phyloP scores from a whole-genome alignment of 2,888 invertebrate genomes.

The Drosophila anceps region DNA sequence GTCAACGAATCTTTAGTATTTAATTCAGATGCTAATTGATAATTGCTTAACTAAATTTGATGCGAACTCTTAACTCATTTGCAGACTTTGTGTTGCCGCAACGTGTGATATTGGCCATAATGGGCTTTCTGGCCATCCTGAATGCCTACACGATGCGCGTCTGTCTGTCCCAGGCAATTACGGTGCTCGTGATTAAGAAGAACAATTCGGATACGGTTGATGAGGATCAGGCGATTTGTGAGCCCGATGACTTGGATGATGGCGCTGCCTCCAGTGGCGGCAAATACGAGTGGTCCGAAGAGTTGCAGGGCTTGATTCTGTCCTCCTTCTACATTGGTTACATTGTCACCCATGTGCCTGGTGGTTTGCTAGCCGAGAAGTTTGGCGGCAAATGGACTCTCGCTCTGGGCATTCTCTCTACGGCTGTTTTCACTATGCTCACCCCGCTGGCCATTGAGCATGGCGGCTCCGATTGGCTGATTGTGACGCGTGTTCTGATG shows the following conservation, averaged over 20 bases:
- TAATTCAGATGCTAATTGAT: slow-evolving; percentile 13
- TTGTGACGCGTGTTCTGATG: slow-evolving; percentile 90
- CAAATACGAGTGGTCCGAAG: slow-evolving; percentile 88
- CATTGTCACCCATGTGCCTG: slow-evolving; percentile 92
- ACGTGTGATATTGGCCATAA: slow-evolving; percentile 89
- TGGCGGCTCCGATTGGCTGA: slow-evolving; percentile 89
- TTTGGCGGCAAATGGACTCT: slow-evolving; percentile 95
- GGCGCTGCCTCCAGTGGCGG: slow-evolving; percentile 53
- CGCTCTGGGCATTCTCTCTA: slow-evolving; percentile 92
- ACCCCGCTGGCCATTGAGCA: slow-evolving; percentile 90
- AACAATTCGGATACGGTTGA: slow-evolving; percentile 60
- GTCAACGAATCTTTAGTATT: slow-evolving; percentile 27
- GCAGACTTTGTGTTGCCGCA: slow-evolving; percentile 86
- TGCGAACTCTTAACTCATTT: background rate
- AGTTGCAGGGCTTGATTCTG: slow-evolving; percentile 91
- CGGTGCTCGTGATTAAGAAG: slow-evolving; percentile 87
- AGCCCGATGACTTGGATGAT: slow-evolving; percentile 66
- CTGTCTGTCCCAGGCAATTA: slow-evolving; percentile 90
- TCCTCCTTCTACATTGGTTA: slow-evolving; percentile 95
- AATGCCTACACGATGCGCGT: slow-evolving; percentile 92
- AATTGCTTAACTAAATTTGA: background rate
- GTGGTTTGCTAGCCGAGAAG: slow-evolving; percentile 91
- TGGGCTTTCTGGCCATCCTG: slow-evolving; percentile 90
- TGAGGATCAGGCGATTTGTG: slow-evolving; percentile 67
- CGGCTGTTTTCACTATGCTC: slow-evolving; percentile 92